These are phyloP conservation scores for Coranthus polyacanthus DNA, from an alignment of 2,797 vertebrate genomes.

Conservation along the genomic window DNA sequence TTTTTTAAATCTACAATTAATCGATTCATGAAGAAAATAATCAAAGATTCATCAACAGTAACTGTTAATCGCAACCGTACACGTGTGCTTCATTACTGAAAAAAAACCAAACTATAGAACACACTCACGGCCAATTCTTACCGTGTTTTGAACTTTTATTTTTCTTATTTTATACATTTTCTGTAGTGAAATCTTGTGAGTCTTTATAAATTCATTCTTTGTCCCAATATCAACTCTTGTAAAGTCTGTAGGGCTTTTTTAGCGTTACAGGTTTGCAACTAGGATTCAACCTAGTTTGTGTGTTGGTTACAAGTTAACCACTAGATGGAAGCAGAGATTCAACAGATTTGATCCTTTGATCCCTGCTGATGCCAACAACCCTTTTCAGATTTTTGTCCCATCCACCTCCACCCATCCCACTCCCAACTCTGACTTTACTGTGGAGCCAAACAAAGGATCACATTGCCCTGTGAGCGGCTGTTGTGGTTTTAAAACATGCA, in stretches of 20 bases:
- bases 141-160: too few species aligned
- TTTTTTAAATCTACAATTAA: too few species aligned
- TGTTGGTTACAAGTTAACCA: conserved; percentile 42
- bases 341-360: conserved; percentile 61
- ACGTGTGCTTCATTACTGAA: too few species aligned
- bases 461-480: neutral
- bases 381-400: conserved; percentile 65
- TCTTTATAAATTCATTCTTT: neutral
- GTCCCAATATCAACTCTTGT: neutral
- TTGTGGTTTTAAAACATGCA: neutral
- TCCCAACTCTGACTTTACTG: conserved; percentile 70
- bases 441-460: conserved; percentile 74
- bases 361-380: conserved; percentile 67
- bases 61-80: too few species aligned
- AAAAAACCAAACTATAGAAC: too few species aligned
- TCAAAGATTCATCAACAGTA: too few species aligned
- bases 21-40: too few species aligned
- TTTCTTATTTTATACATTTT: too few species aligned
- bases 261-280: neutral
- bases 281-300: neutral
- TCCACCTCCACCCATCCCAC: conserved; percentile 66
- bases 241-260: neutral
- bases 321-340: conserved; percentile 70
- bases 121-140: too few species aligned
- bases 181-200: too few species aligned